Base-by-base conservation (phyloP, 2,888 invertebrate genomes). In the Drosophila paranaensis region DNA sequence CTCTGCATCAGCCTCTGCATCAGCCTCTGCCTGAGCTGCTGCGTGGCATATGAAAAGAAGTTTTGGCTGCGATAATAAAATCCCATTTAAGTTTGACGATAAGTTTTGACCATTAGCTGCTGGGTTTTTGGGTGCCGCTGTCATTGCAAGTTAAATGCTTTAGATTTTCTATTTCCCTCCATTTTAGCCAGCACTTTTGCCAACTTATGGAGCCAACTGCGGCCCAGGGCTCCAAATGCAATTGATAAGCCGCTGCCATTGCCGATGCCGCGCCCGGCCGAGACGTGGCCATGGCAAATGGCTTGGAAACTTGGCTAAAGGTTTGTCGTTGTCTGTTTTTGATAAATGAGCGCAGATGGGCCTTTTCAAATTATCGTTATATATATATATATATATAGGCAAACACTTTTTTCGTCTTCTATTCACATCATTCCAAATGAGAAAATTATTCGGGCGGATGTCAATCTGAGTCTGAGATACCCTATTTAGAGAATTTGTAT, bases 11-110 rank as follows among this genome's bases (percentile, higher is more conserved):
- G 74, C 50, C 16, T 33, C 16, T 2, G 8, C 9, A 25, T 27
- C 46, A 0, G 11, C 11, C 43, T 20, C 11, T 20, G 13, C 20
- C 13, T 11, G 4, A 8, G 43, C 46, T 53, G 54, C 70, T 53
- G 74, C 58, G 61, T 70, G 57, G 63, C 70, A 70, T 78, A 75
- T 78, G 64, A 82, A 77, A 79, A 71, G 76, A 89, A 88, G 83
- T 89, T 86, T 83, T 84, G 82, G 76, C 89, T 77, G 70, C 86
- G 86, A 86, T 86, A 86, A 89, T 89, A 86, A 86, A 86, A 86
- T 86, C 86, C 84, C 89, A 86, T 86, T 86, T 87, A 86, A 86
- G 86, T 86, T 86, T 81, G 88, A 75, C 89, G 88, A 84, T 86
- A 86, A 86, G 85, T 86, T 84, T 77, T 81, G 88, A 81, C 85